Base-by-base conservation (phyloP, 2,888 invertebrate species). In the Sipunculus nudus region DNA sequence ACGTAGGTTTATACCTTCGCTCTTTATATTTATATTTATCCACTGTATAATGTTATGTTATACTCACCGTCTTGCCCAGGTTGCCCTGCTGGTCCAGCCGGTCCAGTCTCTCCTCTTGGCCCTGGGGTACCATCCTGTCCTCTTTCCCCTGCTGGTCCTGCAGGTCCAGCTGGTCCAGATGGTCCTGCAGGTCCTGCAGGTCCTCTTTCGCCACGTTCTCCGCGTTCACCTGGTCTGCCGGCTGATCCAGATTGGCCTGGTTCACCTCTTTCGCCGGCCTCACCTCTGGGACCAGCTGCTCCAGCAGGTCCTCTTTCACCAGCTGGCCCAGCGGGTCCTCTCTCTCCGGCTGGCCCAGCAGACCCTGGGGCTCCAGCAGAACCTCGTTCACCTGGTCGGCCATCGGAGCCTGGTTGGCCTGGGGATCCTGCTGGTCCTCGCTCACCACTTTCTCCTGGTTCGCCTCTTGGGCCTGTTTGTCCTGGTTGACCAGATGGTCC, bases 241-340 rank as follows among this genome's bases (percentile, higher is more conserved):
- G 52, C 16, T 25, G 32, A 16, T 16, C 67, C 67, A 19, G 35
- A n/a, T 25, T 55, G 35, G 3, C 63, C 63, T 16, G n/a, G 38
- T 45, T n/a, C n/a, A 32, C 63, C 63, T 39, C 46, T 13, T 25
- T 39, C 16, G 8, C 67, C 67, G n/a, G 35, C 59, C 21, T 28
- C 19, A 13, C 47, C 60, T 39, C 23, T 43, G 21, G 49, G 16
- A 8, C 65, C 65, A 25, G 52, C n/a, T 13, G 23, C 31, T 25
- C 65, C 65, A 23, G 58, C 38, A 59, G 48, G 48, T 13, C 67
- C 67, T 55, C 48, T n/a, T 31, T 47, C 55, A 26, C 64, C 65
- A n/a, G 23, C 48, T 26, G 45, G 21, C 13, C 62, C 62, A 23
- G 19, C 25, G 29, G 52, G 40, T 54, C 58, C 58, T 16, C n/a